Evolutionary conservation across 2,888 invertebrate genomes (phyloP), one percentile per base, ranked within the genome.

Genomic region (Drosophila maculinotata): DNA sequence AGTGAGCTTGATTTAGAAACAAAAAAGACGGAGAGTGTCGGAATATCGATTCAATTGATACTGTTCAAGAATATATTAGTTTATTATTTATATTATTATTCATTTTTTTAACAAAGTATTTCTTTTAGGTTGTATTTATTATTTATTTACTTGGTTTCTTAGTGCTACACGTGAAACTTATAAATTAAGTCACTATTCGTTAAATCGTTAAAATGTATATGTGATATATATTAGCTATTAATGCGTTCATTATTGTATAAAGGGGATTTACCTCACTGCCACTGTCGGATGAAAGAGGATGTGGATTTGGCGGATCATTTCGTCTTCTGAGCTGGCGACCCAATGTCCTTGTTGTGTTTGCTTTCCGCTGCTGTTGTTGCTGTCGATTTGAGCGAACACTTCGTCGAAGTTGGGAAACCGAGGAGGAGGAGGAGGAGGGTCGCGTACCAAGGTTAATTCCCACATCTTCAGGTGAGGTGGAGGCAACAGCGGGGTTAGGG

Each of bases 201-300:
- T n/a, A n/a, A n/a, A n/a, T n/a, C n/a, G n/a, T n/a, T n/a, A n/a
- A n/a, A n/a, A n/a, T n/a, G n/a, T n/a, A n/a, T n/a, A n/a, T n/a
- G n/a, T n/a, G n/a, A n/a, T n/a, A n/a, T n/a, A 9, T 4, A 38
- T 26, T 15, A 3, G 4, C 9, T 38, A 20, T 8, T 10, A 3
- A 17, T 38, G 4, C 9, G 9, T 35, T 4, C 35, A 35, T 12
- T 12, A 12, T 8, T 33, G 8, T 9, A n/a, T 25, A 57, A 59
- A 49, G 3, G 9, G 1, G 8, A 20, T 41, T 88, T 91, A 91
- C 91, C 90, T 91, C 91, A 76, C 88, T 90, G 52, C 87, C 86
- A 76, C 89, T 69, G 14, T 67, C 54, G 44, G 79, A 44, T 7
- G 39, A 39, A 25, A 52, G 14, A 14, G 38, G 72, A 63, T 51